Base-by-base conservation (phyloP, 2,797 vertebrate genomes). In the Chaetophractus vellerosus region DNA sequence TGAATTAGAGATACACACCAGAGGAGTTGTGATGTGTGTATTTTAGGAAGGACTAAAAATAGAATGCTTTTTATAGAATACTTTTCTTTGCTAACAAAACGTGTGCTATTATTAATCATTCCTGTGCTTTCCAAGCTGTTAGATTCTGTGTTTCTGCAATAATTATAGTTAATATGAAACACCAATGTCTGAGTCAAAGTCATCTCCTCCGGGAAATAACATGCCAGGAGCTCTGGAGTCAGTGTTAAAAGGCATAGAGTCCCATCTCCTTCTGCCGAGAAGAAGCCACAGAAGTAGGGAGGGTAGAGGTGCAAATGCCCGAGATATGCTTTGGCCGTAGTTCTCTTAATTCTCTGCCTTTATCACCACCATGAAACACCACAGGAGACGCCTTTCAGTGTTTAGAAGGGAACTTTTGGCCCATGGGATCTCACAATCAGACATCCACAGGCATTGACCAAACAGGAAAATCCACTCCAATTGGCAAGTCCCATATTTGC, bases 21-120 rank as follows among this genome's bases (percentile, higher is more conserved):
- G 55, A 88, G 93, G 55, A 11, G 23, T n/a, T 91, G 68, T 28
- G 52, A 87, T 86, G 14, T 64, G 85, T 78, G 16, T 87, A 91
- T 95, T 96, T 91, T 61, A 23, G 71, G 72, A 91, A 91, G 96
- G 26, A 78, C 33, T 68, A 28, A 83, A 92, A 93, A 94, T 55
- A 41, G 28, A 57, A 66, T 55, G 14, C 48, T 87, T 91, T 96
- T 95, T 93, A 95, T 86, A 87, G 50, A 83, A 75, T 14, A 31
- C 63, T 85, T 63, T 21, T 92, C 83, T 88, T 94, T 82, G 45
- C 71, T 61, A 94, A 48, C 74, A 89, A 79, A 88, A 7, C 9
- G 76, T 71, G 19, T 45, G 45, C 45, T 90, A 71, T 69, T 61
- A 55, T 78, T 59, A 88, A 84, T 91, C 26, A 55, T 91, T 87